Base-by-base conservation (phyloP, 1,140 invertebrate genomes). In the Samia ricini region DNA sequence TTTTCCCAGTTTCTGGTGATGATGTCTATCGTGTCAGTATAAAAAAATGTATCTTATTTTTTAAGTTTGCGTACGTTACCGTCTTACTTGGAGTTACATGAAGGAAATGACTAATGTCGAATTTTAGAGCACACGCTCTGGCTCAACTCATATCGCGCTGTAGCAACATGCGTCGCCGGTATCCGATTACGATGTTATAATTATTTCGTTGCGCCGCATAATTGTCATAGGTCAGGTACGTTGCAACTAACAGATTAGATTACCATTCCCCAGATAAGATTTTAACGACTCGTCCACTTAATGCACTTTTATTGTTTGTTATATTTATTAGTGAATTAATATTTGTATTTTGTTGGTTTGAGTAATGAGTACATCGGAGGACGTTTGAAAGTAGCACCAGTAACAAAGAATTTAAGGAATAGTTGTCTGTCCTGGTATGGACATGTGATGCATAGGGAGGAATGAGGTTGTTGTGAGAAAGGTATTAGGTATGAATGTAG, bases 151-250 rank as follows among this genome's bases (percentile, higher is more conserved):
- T 12, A 42, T 15, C 33, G 33, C 10, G 33, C n/a, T 42, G 33
- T 42, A 42, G 76, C 71, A 75, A 82, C 49, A 29, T 69, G 79
- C 76, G 74, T 79, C 71, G 69, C 71, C 56, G 61, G 70, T 49
- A 61, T 81, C 77, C 64, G 68, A 67, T 83, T 79, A 66, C 77
- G 64, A 26, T 74, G 69, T 71, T n/a, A n/a, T n/a, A 73, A 75
- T 72, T 69, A 69, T 52, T 62, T 60, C 23, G 60, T 66, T 71
- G 64, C 72, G 64, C 63, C 63, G 66, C n/a, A n/a, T 66, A 63
- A 74, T 83, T 87, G 79, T 69, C 76, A 71, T 81, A 87, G 84
- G 84, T 87, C 84, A 87, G 84, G 84, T 42, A 69, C 66, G 58
- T 69, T 69, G 60, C 67, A 72, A 73, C 71, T 70, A 68, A 66